A percentile compares a stretch with the other conserved stretches of the same genome.
Evolutionary conservation across 2,797 vertebrate species (phyloP).

Genomic region (Xiphorhynchus erythropygius): DNA sequence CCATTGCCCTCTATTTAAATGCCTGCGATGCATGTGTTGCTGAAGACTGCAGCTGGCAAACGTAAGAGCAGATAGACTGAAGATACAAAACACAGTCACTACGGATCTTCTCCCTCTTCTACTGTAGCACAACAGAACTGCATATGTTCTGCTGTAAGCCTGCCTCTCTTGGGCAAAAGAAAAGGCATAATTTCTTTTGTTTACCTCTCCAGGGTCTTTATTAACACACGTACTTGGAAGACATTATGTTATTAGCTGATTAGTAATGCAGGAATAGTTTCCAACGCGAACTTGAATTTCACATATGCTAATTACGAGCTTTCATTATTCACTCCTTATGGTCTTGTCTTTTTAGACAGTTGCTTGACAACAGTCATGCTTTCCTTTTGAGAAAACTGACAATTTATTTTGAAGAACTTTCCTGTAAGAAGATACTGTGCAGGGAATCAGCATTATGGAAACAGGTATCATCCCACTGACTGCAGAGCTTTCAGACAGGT

Average conservation of each 20-base stretch:
- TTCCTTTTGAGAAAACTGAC: constrained; percentile 51
- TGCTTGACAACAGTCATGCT: constrained; percentile 11
- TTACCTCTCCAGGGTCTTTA: constrained; percentile 56
- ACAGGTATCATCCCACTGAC: background rate
- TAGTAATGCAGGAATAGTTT: constrained; percentile 57
- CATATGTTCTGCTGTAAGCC: constrained; percentile 7
- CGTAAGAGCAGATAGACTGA: background rate
- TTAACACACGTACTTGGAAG: constrained; percentile 39
- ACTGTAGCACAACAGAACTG: background rate
- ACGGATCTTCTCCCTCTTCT: background rate
- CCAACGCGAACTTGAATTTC: constrained; percentile 21
- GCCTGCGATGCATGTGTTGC: background rate
- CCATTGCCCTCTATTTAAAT: background rate
- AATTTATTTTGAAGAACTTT: constrained; percentile 33
- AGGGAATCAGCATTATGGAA: background rate
- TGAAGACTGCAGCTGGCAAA: background rate
- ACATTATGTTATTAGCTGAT: constrained; percentile 54
- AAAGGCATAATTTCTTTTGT: constrained; percentile 31
- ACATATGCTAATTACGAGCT: constrained; percentile 17
- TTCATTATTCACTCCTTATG: constrained; percentile 53
- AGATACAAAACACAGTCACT: background rate
- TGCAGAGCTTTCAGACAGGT: background rate
- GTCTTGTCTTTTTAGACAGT: constrained; percentile 40
- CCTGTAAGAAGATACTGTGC: background rate
- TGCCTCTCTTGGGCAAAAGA: constrained; percentile 25